Percentiles rank a stretch among this genome's conserved stretches.
These are phyloP conservation scores for Notarius quadriscutis DNA, from an alignment of 2,113 vertebrate genomes.

Conservation along the genomic window DNA sequence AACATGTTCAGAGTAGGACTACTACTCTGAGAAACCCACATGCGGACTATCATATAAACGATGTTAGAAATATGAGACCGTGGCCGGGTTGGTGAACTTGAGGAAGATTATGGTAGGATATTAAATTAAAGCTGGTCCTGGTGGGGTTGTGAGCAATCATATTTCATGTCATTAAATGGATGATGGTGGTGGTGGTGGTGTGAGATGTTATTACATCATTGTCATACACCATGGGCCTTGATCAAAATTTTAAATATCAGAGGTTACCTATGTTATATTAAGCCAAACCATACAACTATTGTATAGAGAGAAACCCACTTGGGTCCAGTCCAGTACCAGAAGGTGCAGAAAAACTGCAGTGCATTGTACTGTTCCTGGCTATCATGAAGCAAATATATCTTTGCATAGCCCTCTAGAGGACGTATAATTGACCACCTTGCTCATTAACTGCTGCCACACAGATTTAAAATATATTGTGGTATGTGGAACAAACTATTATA, in stretches of 20 bases:
- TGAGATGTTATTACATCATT: no score
- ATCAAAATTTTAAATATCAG: no score
- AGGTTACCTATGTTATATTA: no score
- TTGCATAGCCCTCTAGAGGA: neutral
- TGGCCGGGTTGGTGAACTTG: neutral
- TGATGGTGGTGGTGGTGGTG: neutral
- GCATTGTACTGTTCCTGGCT: neutral
- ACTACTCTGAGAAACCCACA: neutral
- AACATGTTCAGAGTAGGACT: neutral
- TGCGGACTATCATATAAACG: neutral
- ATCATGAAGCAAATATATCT: neutral
- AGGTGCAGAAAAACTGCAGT: neutral
- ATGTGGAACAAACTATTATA: neutral
- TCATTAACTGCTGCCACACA: neutral
- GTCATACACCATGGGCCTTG: no score
- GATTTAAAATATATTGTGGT: neutral
- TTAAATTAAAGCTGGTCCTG: neutral
- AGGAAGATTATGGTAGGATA: neutral
- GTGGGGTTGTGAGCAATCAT: neutral
- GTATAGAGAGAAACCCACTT: no score
- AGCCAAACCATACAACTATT: no score
- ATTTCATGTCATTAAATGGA: neutral
- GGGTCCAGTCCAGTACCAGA: neutral
- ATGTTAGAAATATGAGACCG: neutral
- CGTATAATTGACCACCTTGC: neutral